phyloP scores from a whole-genome alignment of 2,888 invertebrate genomes.

The Amblyjoppa proteus region DNA sequence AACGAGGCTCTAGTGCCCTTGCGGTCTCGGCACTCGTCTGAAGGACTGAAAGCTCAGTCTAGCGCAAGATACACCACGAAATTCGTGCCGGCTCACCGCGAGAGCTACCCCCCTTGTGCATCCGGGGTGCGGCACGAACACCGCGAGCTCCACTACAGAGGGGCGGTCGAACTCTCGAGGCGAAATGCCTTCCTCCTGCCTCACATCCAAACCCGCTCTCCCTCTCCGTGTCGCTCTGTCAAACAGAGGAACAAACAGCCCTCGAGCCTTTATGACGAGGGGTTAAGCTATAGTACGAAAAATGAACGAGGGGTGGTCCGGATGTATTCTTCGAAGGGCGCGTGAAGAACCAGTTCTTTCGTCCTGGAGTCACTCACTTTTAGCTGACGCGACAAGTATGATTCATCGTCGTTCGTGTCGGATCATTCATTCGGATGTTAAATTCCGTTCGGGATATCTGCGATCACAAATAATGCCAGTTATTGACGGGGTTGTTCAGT shows the following conservation, averaged over 20 bases:
- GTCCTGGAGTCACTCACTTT: slow-evolving; percentile 22
- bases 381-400: slow-evolving; percentile 33
- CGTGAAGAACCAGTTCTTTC: slow-evolving; percentile 1
- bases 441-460: background rate
- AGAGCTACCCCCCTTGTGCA: slow-evolving; percentile 61
- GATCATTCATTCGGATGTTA: slow-evolving; percentile 3
- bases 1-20: slow-evolving; percentile 67
- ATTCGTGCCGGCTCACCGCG: slow-evolving; percentile 62
- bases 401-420: background rate
- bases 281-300: slow-evolving; percentile 2
- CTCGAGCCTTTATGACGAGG: slow-evolving; percentile 37
- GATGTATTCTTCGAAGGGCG: slow-evolving; percentile 1
- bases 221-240: slow-evolving; percentile 3
- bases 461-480: background rate
- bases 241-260: slow-evolving; percentile 39
- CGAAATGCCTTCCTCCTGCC: slow-evolving; percentile 4
- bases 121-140: slow-evolving; percentile 58
- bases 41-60: slow-evolving; percentile 49
- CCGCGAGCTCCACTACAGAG: slow-evolving; percentile 29
- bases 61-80: slow-evolving; percentile 69
- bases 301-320: background rate
- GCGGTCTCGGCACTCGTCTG: slow-evolving; percentile 46
- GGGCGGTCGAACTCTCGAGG: slow-evolving; percentile 27
- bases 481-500: background rate
- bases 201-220: background rate